Evolutionary conservation across 2,888 invertebrate species (phyloP).

Genomic region (Magallana nippona): DNA sequence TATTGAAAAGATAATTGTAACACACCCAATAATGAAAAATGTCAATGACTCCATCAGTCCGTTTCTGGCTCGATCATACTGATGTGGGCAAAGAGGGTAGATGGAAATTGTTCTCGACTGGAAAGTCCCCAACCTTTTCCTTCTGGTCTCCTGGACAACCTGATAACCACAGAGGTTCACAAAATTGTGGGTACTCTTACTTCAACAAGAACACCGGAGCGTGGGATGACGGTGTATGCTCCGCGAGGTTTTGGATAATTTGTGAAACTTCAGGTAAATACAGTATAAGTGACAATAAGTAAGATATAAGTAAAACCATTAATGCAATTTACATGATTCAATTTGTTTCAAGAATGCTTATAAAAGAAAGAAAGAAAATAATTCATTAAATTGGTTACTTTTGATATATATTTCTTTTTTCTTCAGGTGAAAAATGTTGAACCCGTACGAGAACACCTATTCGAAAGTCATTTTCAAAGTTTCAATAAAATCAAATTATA

Average conservation of each 20-base stretch:
- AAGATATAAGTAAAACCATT: too few relatives aligned
- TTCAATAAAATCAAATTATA: too few relatives aligned
- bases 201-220: neutral
- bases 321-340: too few relatives aligned
- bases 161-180: neutral
- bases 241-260: neutral
- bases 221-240: neutral
- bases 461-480: too few relatives aligned
- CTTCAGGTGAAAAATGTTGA: too few relatives aligned
- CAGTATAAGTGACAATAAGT: too few relatives aligned
- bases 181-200: neutral
- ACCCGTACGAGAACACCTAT: too few relatives aligned
- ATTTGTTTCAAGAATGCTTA: too few relatives aligned
- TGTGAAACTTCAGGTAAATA: slow-evolving; percentile 14
- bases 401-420: too few relatives aligned
- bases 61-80: slow-evolving; percentile 2
- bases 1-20: too few relatives aligned
- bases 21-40: neutral
- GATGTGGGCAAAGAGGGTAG: slow-evolving; percentile 10
- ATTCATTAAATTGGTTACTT: too few relatives aligned
- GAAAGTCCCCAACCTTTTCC: neutral
- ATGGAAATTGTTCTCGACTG: slow-evolving; percentile 6
- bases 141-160: slow-evolving; percentile 7
- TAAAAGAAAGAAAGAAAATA: too few relatives aligned
- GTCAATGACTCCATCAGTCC: neutral